Conservation (phyloP, 2,888 invertebrate species). For the Leucophenga maculata region DNA sequence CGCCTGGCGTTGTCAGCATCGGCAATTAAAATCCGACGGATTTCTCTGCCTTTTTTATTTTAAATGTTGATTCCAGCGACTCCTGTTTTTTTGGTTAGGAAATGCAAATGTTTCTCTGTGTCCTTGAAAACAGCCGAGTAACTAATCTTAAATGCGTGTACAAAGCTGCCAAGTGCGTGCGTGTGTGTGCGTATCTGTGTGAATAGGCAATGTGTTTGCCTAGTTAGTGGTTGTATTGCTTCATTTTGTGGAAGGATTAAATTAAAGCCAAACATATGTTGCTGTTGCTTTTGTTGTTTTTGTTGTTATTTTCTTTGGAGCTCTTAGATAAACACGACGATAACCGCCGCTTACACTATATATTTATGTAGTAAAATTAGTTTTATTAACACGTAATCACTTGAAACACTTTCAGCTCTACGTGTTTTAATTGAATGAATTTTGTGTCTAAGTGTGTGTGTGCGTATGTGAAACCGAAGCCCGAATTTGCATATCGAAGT, state of each 20-base stretch:
- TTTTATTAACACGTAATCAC: constrained; percentile 64
- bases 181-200: constrained; percentile 46
- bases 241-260: constrained; percentile 69
- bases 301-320: constrained; percentile 34
- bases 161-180: constrained; percentile 11
- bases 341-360: constrained; percentile 59
- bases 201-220: constrained; percentile 65
- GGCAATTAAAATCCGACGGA: constrained; percentile 55
- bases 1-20: constrained; percentile 47
- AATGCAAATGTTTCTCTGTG: constrained; percentile 38
- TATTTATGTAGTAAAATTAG: constrained; percentile 65
- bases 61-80: too few relatives aligned
- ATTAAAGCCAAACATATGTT: constrained; percentile 62
- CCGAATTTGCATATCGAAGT: too few relatives aligned
- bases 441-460: neutral
- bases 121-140: constrained; percentile 37
- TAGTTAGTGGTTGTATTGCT: constrained; percentile 69
- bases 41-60: neutral
- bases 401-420: neutral
- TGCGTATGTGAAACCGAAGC: neutral
- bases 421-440: too few relatives aligned
- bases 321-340: constrained; percentile 51
- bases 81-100: constrained; percentile 2
- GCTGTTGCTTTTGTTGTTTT: constrained; percentile 25
- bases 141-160: constrained; percentile 42